These are phyloP conservation scores for Spongia lamella DNA, from an alignment of 37 sponge, comb jelly and placozoan genomes.

Conservation along the genomic window DNA sequence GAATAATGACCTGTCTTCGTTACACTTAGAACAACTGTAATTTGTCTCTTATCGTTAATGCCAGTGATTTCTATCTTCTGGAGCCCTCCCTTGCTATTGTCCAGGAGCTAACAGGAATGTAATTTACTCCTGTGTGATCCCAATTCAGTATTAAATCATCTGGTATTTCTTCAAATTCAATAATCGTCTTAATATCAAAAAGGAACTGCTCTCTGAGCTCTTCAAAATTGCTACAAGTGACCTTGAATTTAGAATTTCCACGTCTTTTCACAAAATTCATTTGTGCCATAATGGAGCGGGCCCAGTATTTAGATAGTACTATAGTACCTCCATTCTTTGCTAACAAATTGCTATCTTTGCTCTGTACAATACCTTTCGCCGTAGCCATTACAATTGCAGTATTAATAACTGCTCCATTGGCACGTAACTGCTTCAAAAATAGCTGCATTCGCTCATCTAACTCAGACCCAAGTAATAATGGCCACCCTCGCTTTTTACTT, in stretches of 20 bases:
- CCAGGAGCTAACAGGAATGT: too few relatives aligned
- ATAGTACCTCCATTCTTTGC: conserved; percentile 16
- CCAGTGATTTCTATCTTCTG: too few relatives aligned
- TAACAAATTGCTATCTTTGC: conserved; percentile 21
- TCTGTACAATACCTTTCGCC: conserved; percentile 21
- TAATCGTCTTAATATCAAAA: conserved; percentile 3
- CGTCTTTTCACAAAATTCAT: conserved; percentile 19
- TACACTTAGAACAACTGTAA: too few relatives aligned
- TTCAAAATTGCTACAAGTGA: conserved; percentile 13
- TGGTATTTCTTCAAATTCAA: conserved; percentile 24
- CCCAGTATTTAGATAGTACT: neutral
- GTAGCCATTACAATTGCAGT: conserved; percentile 12
- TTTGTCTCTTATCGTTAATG: too few relatives aligned
- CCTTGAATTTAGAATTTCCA: conserved; percentile 7
- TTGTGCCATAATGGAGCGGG: conserved; percentile 2
- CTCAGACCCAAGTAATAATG: conserved; percentile 2
- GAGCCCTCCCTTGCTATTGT: too few relatives aligned
- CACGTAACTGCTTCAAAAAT: conserved; percentile 6
- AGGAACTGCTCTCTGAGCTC: conserved; percentile 9
- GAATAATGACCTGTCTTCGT: too few relatives aligned
- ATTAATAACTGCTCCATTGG: conserved; percentile 8
- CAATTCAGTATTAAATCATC: conserved; percentile 10
- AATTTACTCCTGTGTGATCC: too few relatives aligned
- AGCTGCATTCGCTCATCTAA: conserved; percentile 13
- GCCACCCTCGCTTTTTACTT: conserved; percentile 16